Base-by-base conservation (phyloP, 2,797 vertebrate species). In the Threskiornis aethiopicus region DNA sequence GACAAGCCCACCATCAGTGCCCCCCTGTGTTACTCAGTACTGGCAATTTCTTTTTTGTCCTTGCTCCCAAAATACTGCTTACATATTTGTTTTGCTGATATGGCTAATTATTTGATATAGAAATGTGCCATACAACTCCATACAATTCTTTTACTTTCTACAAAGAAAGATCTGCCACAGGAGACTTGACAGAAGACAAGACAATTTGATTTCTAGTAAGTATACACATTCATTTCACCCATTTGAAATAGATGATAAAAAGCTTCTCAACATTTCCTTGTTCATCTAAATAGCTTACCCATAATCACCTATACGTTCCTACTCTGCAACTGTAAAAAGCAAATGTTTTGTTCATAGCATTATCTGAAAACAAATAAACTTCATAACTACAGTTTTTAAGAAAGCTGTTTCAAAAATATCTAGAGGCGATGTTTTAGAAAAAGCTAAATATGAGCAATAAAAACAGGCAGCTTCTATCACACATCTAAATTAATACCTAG, bases 221-320 rank as follows among this genome's bases (percentile, higher is more conserved):
- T 8, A 64, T 25, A 54, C 4, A 22, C 4, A 6, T 15, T 52
- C 10, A 29, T 55, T 87, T 87, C 18, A 67, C 5, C 10, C 19
- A 71, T 10, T 0, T 78, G 31, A 91, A 90, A 81, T 0, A 51
- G 49, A 20, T 16, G 5, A 69, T 8, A 42, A 84, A 80, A 67
- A 39, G 21, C 19, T 67, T 51, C 49, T 66, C 46, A n/a, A n/a
- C 8, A 37, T 31, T 54, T 69, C 37, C 52, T 33, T 59, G 4
- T 20, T 57, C 11, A 35, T n/a, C 7, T 44, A 70, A 81, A 64
- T 5, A 85, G 33, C 10, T 73, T 22, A 51, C 20, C 7, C 0
- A 0, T 15, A 29, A 52, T 46, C 51, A 67, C 8, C 11, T 46
- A 76, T 3, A 16, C 0, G 37, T 59, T 47, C 57, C 4, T 61